These are phyloP conservation scores for Harpagifer antarcticus DNA, from an alignment of 2,797 vertebrate species.

Conservation along the genomic window DNA sequence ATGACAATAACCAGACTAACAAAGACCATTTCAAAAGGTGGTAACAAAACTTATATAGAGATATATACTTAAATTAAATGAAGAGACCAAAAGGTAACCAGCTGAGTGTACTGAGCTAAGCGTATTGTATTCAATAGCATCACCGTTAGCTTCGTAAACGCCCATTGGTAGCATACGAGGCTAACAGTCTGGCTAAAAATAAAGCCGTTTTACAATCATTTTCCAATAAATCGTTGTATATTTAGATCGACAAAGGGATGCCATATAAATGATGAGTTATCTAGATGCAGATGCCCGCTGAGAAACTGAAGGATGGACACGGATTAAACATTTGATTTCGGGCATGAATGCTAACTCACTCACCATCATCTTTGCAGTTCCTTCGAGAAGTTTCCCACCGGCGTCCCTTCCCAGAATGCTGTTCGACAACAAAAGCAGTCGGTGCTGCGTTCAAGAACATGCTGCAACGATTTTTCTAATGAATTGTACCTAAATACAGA, in stretches of 20 bases:
- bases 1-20: not conserved
- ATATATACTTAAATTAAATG: not conserved
- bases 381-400: constrained; percentile 80
- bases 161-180: constrained; percentile 65
- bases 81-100: rapidly evolving
- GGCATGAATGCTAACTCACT: constrained; percentile 67
- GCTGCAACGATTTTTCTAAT: not conserved
- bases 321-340: constrained; percentile 49
- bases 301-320: constrained; percentile 57
- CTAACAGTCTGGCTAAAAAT: constrained; percentile 56
- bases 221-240: constrained; percentile 40
- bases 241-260: rapidly evolving
- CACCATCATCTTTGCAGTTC: constrained; percentile 87
- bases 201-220: not conserved
- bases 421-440: constrained; percentile 29
- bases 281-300: rapidly evolving
- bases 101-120: rapidly evolving
- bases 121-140: constrained; percentile 1
- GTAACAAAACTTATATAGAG: rapidly evolving
- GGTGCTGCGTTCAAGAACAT: constrained; percentile 57
- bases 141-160: constrained; percentile 51
- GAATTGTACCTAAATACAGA: not conserved
- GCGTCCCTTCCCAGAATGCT: constrained; percentile 77
- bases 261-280: rapidly evolving
- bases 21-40: not conserved